Evolutionary conservation across 1,140 invertebrate genomes (phyloP), one percentile per base, ranked within the genome.

Genomic region (Melitaea cinxia): DNA sequence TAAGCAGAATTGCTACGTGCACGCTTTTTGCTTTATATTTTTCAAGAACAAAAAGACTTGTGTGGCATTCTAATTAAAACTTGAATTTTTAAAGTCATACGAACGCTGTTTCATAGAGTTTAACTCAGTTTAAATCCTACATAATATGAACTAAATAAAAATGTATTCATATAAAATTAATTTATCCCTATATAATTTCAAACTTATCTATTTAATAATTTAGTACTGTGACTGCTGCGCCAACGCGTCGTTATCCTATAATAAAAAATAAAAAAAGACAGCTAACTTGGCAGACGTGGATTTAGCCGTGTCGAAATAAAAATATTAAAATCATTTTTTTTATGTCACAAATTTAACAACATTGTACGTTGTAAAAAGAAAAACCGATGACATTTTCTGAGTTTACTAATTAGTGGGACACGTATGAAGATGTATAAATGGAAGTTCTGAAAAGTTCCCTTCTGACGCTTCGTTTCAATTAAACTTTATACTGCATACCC

Each of bases 391-490:
- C 9, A 35, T 52, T 9, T 42, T 24, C 57, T 42, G 65, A 70
- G 47, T 70, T 66, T 30, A 56, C 28, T 61, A 57, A 62, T 61
- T 70, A 62, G 26, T 58, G 47, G 54, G 47, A 56, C 24, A 33
- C 2, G 14, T 15, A 59, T 45, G 26, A 70, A 70, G 58, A 66
- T 56, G 26, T 63, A 66, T 66, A 59, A 60, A 61, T 60, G 17
- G 30, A 54, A 68, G 53, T 68, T 39, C 58, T 24, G 28, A 26
- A 35, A 45, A 62, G 50, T 62, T 53, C 17, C 35, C 57, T 33
- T 61, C 45, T 57, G 35, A 45, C 58, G 68, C 50, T 53, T 65
- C 58, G 47, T 68, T 68, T 65, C 62, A 70, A 70, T 65, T 65
- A 61, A 70, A 65, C 47, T 61, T 64, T 19, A 15, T 49, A 49